Evolutionary conservation across 2,113 vertebrate species (phyloP).

Genomic region (Rhineura floridana): DNA sequence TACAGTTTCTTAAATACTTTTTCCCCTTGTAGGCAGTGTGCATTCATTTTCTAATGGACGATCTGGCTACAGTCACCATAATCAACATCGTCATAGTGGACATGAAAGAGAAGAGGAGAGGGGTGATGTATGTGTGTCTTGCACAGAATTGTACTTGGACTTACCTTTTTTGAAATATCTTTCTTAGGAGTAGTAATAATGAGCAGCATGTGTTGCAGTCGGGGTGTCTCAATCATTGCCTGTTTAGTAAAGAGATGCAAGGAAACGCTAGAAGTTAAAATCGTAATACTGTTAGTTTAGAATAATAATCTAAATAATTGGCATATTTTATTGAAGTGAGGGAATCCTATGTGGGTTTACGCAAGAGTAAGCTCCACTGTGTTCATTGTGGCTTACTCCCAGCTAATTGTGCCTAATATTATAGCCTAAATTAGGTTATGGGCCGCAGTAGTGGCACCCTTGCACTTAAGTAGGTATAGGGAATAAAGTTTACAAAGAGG

Average conservation of each 20-base stretch:
- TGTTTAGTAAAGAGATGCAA: background rate
- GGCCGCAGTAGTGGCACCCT: too few species aligned
- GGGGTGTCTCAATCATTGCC: background rate
- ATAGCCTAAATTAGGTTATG: slow-evolving; percentile 7
- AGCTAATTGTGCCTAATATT: background rate
- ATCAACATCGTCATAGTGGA: slow-evolving; percentile 84
- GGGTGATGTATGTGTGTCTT: slow-evolving; percentile 84
- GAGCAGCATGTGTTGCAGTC: background rate
- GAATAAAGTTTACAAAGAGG: background rate
- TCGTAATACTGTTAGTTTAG: background rate
- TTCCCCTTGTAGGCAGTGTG: slow-evolving; percentile 80
- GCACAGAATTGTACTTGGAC: background rate
- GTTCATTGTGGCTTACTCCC: background rate
- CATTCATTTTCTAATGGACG: slow-evolving; percentile 92
- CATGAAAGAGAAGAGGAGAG: slow-evolving; percentile 92
- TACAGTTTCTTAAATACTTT: slow-evolving; percentile 23
- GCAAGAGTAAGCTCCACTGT: background rate
- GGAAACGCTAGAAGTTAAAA: background rate
- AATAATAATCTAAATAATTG: background rate
- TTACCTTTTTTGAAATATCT: background rate
- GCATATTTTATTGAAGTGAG: background rate
- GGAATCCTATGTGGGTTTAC: background rate
- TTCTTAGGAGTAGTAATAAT: background rate
- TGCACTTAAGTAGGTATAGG: background rate
- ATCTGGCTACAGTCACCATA: slow-evolving; percentile 87